These are phyloP conservation scores for Epinephelus cyanopodus DNA, from an alignment of 2,113 vertebrate genomes.

Conservation along the genomic window DNA sequence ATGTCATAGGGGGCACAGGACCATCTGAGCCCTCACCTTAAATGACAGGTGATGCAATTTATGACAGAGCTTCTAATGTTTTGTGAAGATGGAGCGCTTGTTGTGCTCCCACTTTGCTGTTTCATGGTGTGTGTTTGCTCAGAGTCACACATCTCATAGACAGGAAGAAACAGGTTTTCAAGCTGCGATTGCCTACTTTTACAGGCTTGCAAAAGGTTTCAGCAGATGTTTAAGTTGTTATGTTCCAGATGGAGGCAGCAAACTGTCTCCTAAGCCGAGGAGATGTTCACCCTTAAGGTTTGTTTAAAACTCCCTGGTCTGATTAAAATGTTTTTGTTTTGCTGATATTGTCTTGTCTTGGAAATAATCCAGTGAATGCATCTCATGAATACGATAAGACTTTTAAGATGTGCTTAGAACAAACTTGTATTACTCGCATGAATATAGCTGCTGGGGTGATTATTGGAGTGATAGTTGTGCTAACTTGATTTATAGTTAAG, in stretches of 20 bases:
- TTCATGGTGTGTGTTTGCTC: conserved; percentile 10
- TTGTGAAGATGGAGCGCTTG: background rate
- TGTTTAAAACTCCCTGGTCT: conserved; percentile 18
- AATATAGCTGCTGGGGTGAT: no score
- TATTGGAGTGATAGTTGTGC: no score
- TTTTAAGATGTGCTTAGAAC: no score
- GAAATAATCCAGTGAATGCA: conserved; percentile 1
- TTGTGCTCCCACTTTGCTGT: conserved; percentile 10
- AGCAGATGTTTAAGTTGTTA: conserved; percentile 13
- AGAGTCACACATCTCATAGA: background rate
- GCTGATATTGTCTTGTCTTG: conserved; percentile 11
- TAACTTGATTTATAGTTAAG: no score
- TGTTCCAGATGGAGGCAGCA: background rate
- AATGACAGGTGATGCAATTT: conserved; percentile 36
- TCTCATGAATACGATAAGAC: conserved; percentile 3
- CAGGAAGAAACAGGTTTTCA: conserved; percentile 3
- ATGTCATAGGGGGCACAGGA: background rate
- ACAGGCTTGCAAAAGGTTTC: conserved; percentile 19
- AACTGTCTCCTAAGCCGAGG: background rate
- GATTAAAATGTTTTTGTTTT: conserved; percentile 24
- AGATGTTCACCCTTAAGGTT: background rate
- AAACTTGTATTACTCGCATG: no score
- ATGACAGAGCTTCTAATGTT: background rate
- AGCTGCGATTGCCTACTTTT: background rate
- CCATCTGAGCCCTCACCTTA: conserved; percentile 23